A percentile compares a stretch with the other conserved stretches of the same genome.
phyloP scores from a whole-genome alignment of 2,888 invertebrate species.

The Rhopalosiphum nymphaeae region DNA sequence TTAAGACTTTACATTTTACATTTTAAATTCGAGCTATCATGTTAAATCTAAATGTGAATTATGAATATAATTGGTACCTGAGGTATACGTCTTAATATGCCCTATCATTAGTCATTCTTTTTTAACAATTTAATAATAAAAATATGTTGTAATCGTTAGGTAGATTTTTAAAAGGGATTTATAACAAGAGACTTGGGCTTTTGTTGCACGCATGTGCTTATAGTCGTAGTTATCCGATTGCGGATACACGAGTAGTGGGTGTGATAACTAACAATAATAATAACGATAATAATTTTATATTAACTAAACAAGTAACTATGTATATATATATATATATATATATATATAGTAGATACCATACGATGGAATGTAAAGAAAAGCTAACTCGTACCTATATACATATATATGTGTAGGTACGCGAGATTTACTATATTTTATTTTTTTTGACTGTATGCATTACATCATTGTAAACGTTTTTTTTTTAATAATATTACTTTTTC shows the following conservation, averaged over 20 bases:
- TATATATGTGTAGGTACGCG: neutral
- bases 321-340: no score
- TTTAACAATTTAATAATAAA: neutral
- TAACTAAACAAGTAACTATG: neutral
- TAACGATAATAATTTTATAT: neutral
- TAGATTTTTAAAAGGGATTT: neutral
- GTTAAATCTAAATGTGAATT: neutral
- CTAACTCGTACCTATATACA: neutral
- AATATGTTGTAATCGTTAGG: neutral
- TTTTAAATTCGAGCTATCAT: neutral
- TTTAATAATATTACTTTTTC: neutral
- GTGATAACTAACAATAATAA: neutral
- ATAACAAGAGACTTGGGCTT: neutral
- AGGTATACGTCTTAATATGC: neutral
- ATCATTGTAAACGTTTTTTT: neutral
- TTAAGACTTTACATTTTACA: neutral
- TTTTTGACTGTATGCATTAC: neutral
- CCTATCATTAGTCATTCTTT: no score
- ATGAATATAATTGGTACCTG: neutral
- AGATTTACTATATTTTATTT: neutral
- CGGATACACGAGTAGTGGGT: neutral
- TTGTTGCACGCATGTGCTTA: neutral
- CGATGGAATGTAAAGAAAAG: neutral
- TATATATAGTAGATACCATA: neutral
- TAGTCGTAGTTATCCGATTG: neutral